A percentile compares a stretch with the other conserved stretches of the same genome.
Evolutionary conservation across 2,888 invertebrate genomes (phyloP).

Genomic region (Lampropteryx suffumata): DNA sequence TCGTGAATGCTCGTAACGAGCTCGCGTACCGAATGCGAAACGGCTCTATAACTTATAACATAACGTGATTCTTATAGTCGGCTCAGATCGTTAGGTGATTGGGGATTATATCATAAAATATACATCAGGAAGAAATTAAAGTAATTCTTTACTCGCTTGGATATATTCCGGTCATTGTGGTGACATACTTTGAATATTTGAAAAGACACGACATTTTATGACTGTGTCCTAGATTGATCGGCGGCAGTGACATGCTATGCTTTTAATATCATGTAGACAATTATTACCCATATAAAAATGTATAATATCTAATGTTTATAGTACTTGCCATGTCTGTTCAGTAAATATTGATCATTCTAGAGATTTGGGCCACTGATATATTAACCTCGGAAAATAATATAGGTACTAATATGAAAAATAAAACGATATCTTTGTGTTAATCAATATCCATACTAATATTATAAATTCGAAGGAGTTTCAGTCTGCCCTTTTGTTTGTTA

Average conservation of each 20-base stretch:
- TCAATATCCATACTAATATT: too few relatives aligned
- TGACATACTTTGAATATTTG: conserved; percentile 15
- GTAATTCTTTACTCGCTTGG: conserved; percentile 4
- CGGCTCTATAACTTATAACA: conserved; percentile 51
- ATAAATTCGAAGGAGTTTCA: too few relatives aligned
- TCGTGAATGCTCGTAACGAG: conserved; percentile 33
- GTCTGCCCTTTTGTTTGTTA: too few relatives aligned
- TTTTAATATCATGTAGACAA: too few relatives aligned
- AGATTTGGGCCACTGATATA: too few relatives aligned
- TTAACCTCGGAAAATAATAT: too few relatives aligned
- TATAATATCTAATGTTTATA: too few relatives aligned
- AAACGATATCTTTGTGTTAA: too few relatives aligned
- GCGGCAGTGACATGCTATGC: conserved; percentile 3
- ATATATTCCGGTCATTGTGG: conserved; percentile 8
- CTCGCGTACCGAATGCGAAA: conserved; percentile 48
- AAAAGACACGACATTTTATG: conserved; percentile 4
- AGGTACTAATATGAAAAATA: too few relatives aligned
- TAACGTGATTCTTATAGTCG: conserved; percentile 60
- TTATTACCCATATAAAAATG: too few relatives aligned
- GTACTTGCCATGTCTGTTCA: too few relatives aligned
- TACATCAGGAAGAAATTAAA: conserved; percentile 27
- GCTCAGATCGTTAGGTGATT: conserved; percentile 39
- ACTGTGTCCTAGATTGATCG: conserved; percentile 2
- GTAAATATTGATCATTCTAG: too few relatives aligned
- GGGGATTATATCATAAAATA: conserved; percentile 14